Evolutionary conservation across 2,888 invertebrate genomes (phyloP), one percentile per base, ranked within the genome.

Genomic region (Pomacea canaliculata): DNA sequence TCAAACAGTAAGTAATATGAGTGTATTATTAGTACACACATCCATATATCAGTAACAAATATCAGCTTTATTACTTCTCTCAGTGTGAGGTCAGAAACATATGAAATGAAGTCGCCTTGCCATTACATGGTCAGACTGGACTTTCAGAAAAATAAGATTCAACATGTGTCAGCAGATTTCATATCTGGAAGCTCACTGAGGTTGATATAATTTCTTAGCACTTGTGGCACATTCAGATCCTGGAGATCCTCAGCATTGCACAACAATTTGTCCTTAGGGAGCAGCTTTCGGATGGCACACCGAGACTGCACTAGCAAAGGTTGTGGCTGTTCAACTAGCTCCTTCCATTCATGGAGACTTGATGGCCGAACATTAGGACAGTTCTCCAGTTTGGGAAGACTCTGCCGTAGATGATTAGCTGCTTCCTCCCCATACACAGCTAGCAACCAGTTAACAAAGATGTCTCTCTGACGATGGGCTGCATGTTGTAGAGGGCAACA

Each of bases 401-500:
- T 68, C 23, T 23, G 18, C 10, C 49, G 62, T 62, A 74, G 19
- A 69, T 62, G 59, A 62, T 69, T 60, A 7, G 84, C 71, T 2
- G 85, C 85, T 49, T 83, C 80, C 73, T 86, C 84, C 65, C 85
- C 84, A 63, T 86, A 87, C 2, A 85, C 85, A 12, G 82, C 83
- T 0, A 85, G 81, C 23, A 89, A 76, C 79, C 83, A 85, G 71
- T 81, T 79, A 12, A 88, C 78, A 37, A 88, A 76, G 7, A 81
- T 73, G 5, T 79, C 68, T 49, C 83, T 85, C 72, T 85, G 85
- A 76, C 84, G 85, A 71, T 88, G 86, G 10, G 86, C 83, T 0
- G 86, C 83, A 74, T 87, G 87, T 70, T 86, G 85, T 2, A 88
- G 68, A 16, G 87, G 84, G 72, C 85, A 85, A 76, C 86, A 88